These are phyloP conservation scores for Scaptomyza tumidula DNA, from an alignment of 2,888 invertebrate species.

Conservation along the genomic window DNA sequence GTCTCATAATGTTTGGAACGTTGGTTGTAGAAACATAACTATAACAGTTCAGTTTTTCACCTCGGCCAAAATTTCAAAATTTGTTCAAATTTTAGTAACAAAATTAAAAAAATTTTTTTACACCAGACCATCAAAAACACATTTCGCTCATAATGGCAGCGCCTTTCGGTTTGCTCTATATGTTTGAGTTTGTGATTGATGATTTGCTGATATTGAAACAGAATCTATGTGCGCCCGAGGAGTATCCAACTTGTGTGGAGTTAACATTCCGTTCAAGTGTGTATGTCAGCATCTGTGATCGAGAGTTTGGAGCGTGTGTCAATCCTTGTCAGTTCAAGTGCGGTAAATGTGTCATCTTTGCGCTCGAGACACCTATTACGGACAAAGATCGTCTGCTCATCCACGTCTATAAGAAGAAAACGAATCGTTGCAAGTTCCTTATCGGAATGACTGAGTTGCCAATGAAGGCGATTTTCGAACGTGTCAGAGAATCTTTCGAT, in stretches of 20 bases:
- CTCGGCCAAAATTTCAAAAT: conserved; percentile 48
- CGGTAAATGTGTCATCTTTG: conserved; percentile 82
- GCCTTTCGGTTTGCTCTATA: conserved; percentile 82
- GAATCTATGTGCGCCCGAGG: conserved; percentile 84
- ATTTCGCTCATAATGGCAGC: conserved; percentile 48
- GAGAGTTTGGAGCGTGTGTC: conserved; percentile 80
- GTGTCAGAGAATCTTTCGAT: conserved; percentile 78
- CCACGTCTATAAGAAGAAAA: conserved; percentile 82
- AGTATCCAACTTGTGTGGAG: conserved; percentile 83
- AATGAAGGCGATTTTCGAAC: conserved; percentile 80
- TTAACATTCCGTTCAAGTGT: conserved; percentile 82
- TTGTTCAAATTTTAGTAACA: conserved; percentile 35
- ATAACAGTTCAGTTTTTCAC: conserved; percentile 32
- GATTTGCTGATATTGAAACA: conserved; percentile 82
- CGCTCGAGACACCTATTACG: conserved; percentile 78
- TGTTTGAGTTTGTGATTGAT: conserved; percentile 83
- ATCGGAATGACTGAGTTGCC: conserved; percentile 81
- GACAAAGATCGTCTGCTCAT: conserved; percentile 80
- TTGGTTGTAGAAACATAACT: not conserved
- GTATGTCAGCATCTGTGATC: conserved; percentile 81
- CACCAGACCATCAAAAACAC: conserved; percentile 25
- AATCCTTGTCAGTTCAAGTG: conserved; percentile 71
- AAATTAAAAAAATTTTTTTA: conserved; percentile 37
- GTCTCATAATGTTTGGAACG: conserved; percentile 32
- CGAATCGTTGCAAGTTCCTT: conserved; percentile 83